Conservation (phyloP, 1,140 invertebrate species). For the Chironomus striatipennis region DNA sequence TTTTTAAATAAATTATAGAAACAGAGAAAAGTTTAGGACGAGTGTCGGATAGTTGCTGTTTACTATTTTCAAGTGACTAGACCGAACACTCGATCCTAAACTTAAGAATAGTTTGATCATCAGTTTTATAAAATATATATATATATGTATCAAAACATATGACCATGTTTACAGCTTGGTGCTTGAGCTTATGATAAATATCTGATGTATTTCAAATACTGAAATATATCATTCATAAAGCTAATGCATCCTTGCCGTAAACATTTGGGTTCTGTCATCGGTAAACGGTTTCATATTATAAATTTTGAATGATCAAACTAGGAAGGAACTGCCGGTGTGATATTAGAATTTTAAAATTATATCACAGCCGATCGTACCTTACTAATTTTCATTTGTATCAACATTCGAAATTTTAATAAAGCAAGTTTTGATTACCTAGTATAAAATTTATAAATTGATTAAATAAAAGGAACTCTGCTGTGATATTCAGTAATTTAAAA, state of each 20-base stretch:
- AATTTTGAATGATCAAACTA: constrained; percentile 22
- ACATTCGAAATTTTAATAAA: not conserved
- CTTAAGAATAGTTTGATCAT: not conserved
- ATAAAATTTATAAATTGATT: constrained; percentile 19
- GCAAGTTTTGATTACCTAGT: no score
- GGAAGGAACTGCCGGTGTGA: constrained; percentile 46
- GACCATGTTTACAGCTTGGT: constrained; percentile 30
- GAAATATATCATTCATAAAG: constrained; percentile 45
- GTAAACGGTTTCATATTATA: not conserved
- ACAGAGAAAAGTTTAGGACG: not conserved
- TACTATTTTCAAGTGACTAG: constrained; percentile 24
- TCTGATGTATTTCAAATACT: no score
- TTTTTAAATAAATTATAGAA: not conserved
- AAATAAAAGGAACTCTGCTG: constrained; percentile 29
- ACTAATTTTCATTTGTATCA: constrained; percentile 40
- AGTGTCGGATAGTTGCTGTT: constrained; percentile 25
- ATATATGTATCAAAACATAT: no score
- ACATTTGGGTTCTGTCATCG: not conserved
- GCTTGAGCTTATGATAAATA: constrained; percentile 47
- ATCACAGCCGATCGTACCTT: constrained; percentile 51
- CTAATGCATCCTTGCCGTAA: constrained; percentile 48
- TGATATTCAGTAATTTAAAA: constrained; percentile 24
- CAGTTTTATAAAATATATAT: no score
- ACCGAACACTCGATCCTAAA: constrained; percentile 25
- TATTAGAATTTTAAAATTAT: constrained; percentile 38